Evolutionary conservation across 2,797 vertebrate species (phyloP).

Genomic region (Danio kyathit): DNA sequence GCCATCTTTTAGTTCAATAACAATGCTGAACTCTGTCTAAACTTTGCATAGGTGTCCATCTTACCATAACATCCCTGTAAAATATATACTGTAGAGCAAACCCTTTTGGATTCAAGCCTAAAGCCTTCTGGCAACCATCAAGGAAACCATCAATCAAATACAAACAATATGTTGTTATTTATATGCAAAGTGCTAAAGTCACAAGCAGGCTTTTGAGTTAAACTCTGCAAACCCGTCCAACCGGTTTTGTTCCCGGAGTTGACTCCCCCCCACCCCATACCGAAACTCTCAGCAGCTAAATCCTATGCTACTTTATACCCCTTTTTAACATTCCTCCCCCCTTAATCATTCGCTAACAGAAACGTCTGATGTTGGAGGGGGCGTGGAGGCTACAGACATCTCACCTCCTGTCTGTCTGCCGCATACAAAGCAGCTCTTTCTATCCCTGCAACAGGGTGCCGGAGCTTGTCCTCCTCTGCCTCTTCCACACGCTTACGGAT

Average conservation of each 20-base stretch:
- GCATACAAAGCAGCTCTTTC: constrained; percentile 67
- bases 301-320: constrained; percentile 22
- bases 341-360: constrained; percentile 28
- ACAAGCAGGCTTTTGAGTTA: not conserved
- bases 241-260: not conserved
- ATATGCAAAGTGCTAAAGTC: too few relatives aligned
- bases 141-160: not conserved
- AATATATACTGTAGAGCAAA: too few relatives aligned
- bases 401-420: constrained; percentile 65
- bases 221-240: not conserved
- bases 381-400: constrained; percentile 62
- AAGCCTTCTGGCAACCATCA: not conserved
- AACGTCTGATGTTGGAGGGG: constrained; percentile 25
- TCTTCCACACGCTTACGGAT: constrained; percentile 57
- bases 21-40: too few relatives aligned
- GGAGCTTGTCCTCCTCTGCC: constrained; percentile 48
- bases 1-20: too few relatives aligned
- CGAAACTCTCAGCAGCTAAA: constrained; percentile 5
- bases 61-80: too few relatives aligned
- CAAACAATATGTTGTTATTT: not conserved
- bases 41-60: too few relatives aligned
- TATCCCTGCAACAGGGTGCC: constrained; percentile 45
- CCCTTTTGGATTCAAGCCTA: not conserved
- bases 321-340: constrained; percentile 32
- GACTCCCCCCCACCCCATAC: not conserved